Evolutionary conservation across 2,797 vertebrate genomes (phyloP).

Genomic region (Danio choprae): DNA sequence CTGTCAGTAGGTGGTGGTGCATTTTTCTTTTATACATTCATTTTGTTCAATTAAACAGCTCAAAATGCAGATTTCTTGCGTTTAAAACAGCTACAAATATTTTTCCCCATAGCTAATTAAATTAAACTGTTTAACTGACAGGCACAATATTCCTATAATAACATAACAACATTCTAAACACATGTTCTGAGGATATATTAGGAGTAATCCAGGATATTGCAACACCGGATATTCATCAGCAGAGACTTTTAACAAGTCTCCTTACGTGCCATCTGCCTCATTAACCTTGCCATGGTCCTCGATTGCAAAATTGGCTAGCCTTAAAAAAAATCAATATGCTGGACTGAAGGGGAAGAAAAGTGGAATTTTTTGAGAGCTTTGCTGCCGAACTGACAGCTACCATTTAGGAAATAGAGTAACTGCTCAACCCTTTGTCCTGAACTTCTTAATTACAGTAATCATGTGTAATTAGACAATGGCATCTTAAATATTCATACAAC

Average conservation of each 20-base stretch:
- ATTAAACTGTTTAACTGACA: no score
- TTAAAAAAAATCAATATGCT: constrained; percentile 59
- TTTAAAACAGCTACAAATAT: no score
- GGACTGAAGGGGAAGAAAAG: constrained; percentile 42
- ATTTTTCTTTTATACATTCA: no score
- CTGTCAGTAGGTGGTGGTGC: no score
- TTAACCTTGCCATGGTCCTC: constrained; percentile 36
- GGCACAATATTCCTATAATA: no score
- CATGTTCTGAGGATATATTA: neutral
- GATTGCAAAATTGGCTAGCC: constrained; percentile 52
- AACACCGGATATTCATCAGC: constrained; percentile 27
- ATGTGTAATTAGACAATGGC: constrained; percentile 72
- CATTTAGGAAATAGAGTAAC: constrained; percentile 62
- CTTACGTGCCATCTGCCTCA: constrained; percentile 33
- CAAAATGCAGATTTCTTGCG: no score
- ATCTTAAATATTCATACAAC: constrained; percentile 72
- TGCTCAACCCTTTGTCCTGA: constrained; percentile 64
- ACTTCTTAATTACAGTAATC: constrained; percentile 75
- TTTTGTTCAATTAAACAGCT: no score
- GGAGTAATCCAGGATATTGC: constrained; percentile 6
- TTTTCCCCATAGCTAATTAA: no score
- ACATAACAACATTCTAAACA: no score
- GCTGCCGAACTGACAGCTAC: constrained; percentile 60
- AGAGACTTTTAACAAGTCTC: constrained; percentile 35
- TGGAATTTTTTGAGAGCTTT: constrained; percentile 52